Evolutionary conservation across 2,113 vertebrate species (phyloP).

Genomic region (Xiphophorus couchianus): DNA sequence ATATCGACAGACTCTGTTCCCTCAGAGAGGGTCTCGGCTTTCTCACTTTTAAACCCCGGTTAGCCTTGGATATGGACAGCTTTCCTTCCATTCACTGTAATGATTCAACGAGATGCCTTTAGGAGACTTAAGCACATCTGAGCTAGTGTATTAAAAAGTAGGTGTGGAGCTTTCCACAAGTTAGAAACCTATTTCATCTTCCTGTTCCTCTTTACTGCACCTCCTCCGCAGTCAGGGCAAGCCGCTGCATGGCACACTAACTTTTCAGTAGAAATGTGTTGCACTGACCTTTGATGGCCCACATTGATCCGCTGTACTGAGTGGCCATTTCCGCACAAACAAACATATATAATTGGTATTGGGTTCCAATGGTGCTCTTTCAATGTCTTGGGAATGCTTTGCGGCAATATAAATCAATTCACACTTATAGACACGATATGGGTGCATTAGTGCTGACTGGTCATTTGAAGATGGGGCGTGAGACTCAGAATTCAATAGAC

Average conservation of each 20-base stretch:
- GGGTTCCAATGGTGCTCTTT: slow-evolving; percentile 80
- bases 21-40: slow-evolving; percentile 34
- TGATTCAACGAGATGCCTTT: background rate
- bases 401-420: slow-evolving; percentile 84
- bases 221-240: slow-evolving; percentile 15
- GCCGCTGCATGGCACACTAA: slow-evolving; percentile 61
- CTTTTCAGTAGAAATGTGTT: slow-evolving; percentile 76
- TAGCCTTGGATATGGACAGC: slow-evolving; percentile 10
- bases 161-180: background rate
- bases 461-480: slow-evolving; percentile 74
- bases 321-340: slow-evolving; percentile 81
- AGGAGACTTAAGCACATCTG: slow-evolving; percentile 1
- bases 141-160: background rate
- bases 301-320: slow-evolving; percentile 80
- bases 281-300: slow-evolving; percentile 80
- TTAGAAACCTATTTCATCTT: slow-evolving; percentile 9
- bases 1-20: slow-evolving; percentile 55
- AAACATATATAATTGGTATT: slow-evolving; percentile 85
- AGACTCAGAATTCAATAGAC: slow-evolving; percentile 77
- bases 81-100: slow-evolving; percentile 6
- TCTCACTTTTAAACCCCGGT: slow-evolving; percentile 32
- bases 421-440: slow-evolving; percentile 85
- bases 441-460: slow-evolving; percentile 83
- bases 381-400: slow-evolving; percentile 77
- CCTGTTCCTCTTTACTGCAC: slow-evolving; percentile 21